Conservation (phyloP, 2,888 invertebrate genomes). For the Aplocera efformata region DNA sequence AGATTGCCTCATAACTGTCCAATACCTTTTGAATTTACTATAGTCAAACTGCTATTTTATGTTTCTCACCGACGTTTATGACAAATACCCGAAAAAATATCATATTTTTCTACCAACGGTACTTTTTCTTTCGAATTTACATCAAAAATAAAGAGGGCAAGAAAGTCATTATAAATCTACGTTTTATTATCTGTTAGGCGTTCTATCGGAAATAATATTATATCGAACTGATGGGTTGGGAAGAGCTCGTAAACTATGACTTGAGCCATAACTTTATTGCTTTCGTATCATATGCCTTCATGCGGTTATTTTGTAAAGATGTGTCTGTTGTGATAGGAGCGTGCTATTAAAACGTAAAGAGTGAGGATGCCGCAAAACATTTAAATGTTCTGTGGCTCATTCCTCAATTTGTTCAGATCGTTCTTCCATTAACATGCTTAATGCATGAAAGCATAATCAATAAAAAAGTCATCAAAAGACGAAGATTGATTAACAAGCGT, state of each 20-base stretch:
- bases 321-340: too few relatives aligned
- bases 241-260: constrained; percentile 31
- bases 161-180: constrained; percentile 23
- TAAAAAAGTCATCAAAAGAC: too few relatives aligned
- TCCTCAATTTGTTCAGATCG: too few relatives aligned
- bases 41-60: constrained; percentile 7
- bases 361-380: too few relatives aligned
- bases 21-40: constrained; percentile 1
- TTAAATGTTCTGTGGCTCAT: too few relatives aligned
- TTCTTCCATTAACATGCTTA: too few relatives aligned
- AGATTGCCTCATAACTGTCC: constrained; percentile 1
- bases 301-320: constrained; percentile 3
- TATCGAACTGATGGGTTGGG: constrained; percentile 30
- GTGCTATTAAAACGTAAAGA: too few relatives aligned
- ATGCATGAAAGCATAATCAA: too few relatives aligned
- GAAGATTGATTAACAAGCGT: too few relatives aligned
- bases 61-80: constrained; percentile 15
- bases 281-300: constrained; percentile 34
- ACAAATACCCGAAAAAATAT: constrained; percentile 17
- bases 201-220: constrained; percentile 10
- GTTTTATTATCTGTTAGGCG: constrained; percentile 22
- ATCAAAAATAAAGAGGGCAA: constrained; percentile 24
- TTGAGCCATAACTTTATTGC: constrained; percentile 41
- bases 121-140: constrained; percentile 17
- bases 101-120: constrained; percentile 21